Evolutionary conservation across 2,113 vertebrate species (phyloP).

Genomic region (Dicerorhinus sumatrensis): DNA sequence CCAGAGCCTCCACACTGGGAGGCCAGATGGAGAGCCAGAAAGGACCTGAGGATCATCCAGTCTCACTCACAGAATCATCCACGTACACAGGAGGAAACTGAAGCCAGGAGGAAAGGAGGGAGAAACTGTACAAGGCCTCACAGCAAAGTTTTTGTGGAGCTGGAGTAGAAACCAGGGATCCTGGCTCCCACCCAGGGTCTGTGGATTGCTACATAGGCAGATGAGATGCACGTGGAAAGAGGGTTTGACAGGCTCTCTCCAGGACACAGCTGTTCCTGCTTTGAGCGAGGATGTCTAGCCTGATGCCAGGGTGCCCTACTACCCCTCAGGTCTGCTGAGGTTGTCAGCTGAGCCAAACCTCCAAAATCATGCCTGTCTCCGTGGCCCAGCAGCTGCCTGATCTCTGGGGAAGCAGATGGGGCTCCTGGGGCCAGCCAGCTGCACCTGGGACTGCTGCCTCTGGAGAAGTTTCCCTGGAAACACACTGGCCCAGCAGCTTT

Average conservation of each 20-base stretch:
- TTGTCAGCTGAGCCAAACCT: slow-evolving; percentile 52
- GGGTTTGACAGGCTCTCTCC: not conserved
- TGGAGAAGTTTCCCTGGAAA: slow-evolving; percentile 34
- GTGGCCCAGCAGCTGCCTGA: slow-evolving; percentile 33
- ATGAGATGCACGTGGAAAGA: slow-evolving; percentile 7
- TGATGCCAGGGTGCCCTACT: slow-evolving; percentile 10
- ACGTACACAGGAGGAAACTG: not conserved
- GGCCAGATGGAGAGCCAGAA: slow-evolving; percentile 35
- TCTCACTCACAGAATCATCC: slow-evolving; percentile 19
- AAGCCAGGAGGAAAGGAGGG: not conserved
- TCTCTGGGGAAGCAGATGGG: slow-evolving; percentile 44
- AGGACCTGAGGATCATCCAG: not conserved
- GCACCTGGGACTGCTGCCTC: not conserved
- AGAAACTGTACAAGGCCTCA: not conserved
- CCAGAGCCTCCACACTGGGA: not conserved
- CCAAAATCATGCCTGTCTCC: not conserved
- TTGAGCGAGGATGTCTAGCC: slow-evolving; percentile 50
- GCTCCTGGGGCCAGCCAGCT: not conserved
- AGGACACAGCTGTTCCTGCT: slow-evolving; percentile 56
- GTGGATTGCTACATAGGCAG: not conserved
- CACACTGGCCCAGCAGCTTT: not conserved
- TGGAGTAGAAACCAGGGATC: not conserved
- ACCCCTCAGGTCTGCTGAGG: not conserved
- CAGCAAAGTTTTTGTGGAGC: not conserved
- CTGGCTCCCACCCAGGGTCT: not conserved